A percentile compares a stretch with the other conserved stretches of the same genome.
Conservation (phyloP, 2,888 invertebrate species). For the Ramazzottius varieornatus region DNA sequence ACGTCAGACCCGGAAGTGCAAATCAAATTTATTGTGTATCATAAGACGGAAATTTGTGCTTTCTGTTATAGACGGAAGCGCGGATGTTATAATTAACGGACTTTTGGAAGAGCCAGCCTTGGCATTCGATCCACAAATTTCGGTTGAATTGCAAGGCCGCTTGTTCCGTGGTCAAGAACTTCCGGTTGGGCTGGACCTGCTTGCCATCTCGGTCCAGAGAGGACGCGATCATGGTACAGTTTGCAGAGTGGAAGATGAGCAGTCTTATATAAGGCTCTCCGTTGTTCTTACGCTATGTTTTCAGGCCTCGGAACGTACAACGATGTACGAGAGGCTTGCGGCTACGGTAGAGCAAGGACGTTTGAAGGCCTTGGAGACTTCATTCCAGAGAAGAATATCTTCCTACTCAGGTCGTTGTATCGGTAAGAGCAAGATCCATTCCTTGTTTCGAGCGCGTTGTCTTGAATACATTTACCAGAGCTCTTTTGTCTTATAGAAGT, state of each 20-base stretch:
- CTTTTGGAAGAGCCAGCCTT: not conserved
- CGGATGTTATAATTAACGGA: not conserved
- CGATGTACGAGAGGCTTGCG: not conserved
- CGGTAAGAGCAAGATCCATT: not conserved
- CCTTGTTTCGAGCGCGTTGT: not conserved
- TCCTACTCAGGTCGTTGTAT: not conserved
- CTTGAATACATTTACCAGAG: no score
- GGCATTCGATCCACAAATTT: not conserved
- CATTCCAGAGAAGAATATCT: not conserved
- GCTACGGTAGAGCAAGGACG: not conserved
- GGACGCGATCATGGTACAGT: conserved; percentile 2
- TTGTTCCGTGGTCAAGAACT: not conserved
- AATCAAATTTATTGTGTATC: not conserved
- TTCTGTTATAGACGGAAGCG: not conserved
- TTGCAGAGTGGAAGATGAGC: no score
- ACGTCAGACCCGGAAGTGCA: not conserved
- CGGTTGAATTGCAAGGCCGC: not conserved
- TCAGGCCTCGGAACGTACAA: not conserved
- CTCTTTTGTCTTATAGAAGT: not conserved
- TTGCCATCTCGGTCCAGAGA: not conserved
- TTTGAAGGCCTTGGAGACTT: not conserved
- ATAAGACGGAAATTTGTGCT: not conserved
- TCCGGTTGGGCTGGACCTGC: not conserved
- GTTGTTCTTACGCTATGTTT: not conserved
- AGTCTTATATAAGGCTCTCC: not conserved